These are phyloP conservation scores for Lithophane leautieri DNA, from an alignment of 2,888 invertebrate genomes.

Conservation along the genomic window DNA sequence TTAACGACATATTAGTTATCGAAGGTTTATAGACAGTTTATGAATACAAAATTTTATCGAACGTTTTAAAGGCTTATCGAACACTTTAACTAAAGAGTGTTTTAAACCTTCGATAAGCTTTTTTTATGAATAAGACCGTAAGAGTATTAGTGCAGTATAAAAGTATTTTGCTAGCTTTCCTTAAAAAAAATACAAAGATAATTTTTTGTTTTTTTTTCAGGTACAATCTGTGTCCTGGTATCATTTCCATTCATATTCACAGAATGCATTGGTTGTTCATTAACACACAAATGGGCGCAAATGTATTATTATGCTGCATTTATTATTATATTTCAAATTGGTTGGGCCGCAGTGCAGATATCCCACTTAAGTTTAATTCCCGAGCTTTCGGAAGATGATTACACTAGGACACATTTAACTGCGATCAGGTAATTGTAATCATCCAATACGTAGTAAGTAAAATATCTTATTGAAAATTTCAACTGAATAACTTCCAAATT, in stretches of 20 bases:
- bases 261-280: conserved; percentile 92
- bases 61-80: too few species aligned
- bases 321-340: conserved; percentile 96
- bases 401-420: conserved; percentile 94
- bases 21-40: too few species aligned
- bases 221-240: conserved; percentile 93
- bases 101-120: too few species aligned
- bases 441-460: conserved; percentile 1
- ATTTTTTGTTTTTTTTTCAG: conserved; percentile 83
- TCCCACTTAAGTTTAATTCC: conserved; percentile 97
- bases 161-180: background rate
- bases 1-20: too few species aligned
- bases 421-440: conserved; percentile 91
- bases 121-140: too few species aligned
- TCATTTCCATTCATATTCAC: conserved; percentile 97
- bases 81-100: too few species aligned
- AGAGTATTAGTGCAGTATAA: too few species aligned
- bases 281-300: conserved; percentile 92
- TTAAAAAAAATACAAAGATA: background rate
- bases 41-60: too few species aligned
- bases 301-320: conserved; percentile 94
- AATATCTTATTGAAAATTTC: background rate
- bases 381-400: conserved; percentile 93
- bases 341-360: conserved; percentile 98
- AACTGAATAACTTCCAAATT: background rate